Base-by-base conservation (phyloP, 2,797 vertebrate genomes). In the Momotus momota region DNA sequence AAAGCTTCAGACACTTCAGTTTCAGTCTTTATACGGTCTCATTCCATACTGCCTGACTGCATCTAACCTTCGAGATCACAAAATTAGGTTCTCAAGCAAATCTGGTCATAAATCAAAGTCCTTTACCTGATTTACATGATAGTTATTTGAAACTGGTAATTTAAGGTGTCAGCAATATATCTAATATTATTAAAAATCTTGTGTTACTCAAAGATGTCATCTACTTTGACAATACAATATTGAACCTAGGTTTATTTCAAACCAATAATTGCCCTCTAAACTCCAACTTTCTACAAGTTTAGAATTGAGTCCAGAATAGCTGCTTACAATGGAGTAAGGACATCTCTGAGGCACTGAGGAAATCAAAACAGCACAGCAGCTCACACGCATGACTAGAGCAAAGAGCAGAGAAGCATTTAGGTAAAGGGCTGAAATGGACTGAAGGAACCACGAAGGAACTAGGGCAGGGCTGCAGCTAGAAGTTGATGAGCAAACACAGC, bases 321-420 rank as follows among this genome's bases (percentile, higher is more conserved):
- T 70, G 13, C 18, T 83, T 58, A 27, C 10, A 65, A 40, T 13
- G 70, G 9, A 38, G 73, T 45, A 52, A 82, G 7, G 46, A 14
- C 19, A 21, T 22, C 15, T 81, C 43, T 10, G 48, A 54, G 26
- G 23, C 41, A n/a, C 2, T 31, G 22, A 70, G 12, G 31, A 86
- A 55, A 31, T 33, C 1, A 2, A 57, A 88, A 43, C 8, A 41
- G 9, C n/a, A n/a, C 19, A 38, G 27, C 15, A 29, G 14, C 29
- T 77, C 64, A 27, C 27, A 7, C 19, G 13, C 2, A 23, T 0
- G 0, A 57, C 27, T 78, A 26, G 19, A 31, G 31, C 9, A 10
- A 79, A 54, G 54, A 55, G 20, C 33, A 73, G 60, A 73, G 38
- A 22, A 77, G 17, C 27, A 46, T 65, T 81, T 88, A 49, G 20